Conservation (phyloP, 2,797 vertebrate genomes). For the Peromyscus aztecus region DNA sequence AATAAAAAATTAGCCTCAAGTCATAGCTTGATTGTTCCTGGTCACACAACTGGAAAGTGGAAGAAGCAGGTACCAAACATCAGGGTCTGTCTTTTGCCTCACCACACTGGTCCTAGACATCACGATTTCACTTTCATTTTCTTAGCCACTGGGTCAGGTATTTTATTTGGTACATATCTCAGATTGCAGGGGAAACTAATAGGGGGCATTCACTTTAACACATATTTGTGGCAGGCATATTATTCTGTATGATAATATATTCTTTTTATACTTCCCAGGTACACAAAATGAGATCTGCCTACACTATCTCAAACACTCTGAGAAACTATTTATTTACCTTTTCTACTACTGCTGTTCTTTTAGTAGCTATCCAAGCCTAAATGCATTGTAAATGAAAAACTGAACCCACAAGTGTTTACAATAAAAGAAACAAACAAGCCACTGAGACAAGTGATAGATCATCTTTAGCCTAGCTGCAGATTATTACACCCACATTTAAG, state of each 20-base stretch:
- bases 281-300: conserved; percentile 25
- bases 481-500: neutral
- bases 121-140: conserved; percentile 13
- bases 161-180: conserved; percentile 37
- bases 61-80: neutral
- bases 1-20: neutral
- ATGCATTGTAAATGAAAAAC: conserved; percentile 44
- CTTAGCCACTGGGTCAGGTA: neutral
- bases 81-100: neutral
- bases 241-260: neutral
- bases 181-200: conserved; percentile 35
- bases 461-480: conserved; percentile 15
- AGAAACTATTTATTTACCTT: conserved; percentile 8
- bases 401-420: neutral
- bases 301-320: neutral
- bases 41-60: neutral
- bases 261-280: conserved; percentile 50
- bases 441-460: neutral
- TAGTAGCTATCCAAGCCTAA: conserved; percentile 11
- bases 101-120: neutral
- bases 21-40: neutral
- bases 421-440: neutral
- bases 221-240: neutral
- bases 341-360: neutral
- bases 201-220: conserved; percentile 1